Evolutionary conservation across 1,140 invertebrate genomes (phyloP).

Genomic region (Hormaphis cornu): DNA sequence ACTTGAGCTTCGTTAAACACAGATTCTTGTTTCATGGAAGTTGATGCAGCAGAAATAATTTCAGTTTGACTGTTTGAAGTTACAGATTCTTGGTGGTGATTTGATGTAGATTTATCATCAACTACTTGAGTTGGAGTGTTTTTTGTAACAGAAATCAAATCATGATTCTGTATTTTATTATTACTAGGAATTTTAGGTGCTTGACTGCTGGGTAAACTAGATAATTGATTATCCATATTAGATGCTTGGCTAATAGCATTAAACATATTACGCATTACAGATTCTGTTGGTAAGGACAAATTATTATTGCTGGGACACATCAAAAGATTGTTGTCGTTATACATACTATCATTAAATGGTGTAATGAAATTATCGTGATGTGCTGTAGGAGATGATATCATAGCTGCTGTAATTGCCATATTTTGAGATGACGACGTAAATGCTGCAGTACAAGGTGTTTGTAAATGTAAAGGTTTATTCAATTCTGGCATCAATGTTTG

Average conservation of each 20-base stretch:
- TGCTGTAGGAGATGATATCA: conserved; percentile 50
- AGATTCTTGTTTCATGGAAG: conserved; percentile 27
- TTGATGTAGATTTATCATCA: conserved; percentile 13
- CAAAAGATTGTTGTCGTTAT: conserved; percentile 17
- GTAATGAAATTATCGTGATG: conserved; percentile 34
- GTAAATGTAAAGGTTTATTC: conserved; percentile 40
- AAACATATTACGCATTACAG: conserved; percentile 5
- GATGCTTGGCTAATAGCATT: conserved; percentile 21
- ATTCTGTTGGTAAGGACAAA: background rate
- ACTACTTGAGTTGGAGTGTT: background rate
- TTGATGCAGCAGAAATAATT: conserved; percentile 11
- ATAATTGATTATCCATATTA: conserved; percentile 1
- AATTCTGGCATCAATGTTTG: conserved; percentile 41
- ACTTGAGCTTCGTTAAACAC: background rate
- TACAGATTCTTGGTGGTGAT: conserved; percentile 19
- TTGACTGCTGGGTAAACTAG: conserved; percentile 2
- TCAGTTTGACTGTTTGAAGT: conserved; percentile 33
- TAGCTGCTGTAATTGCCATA: conserved; percentile 63
- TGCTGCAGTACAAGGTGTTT: conserved; percentile 56
- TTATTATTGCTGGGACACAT: background rate
- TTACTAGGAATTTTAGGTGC: background rate
- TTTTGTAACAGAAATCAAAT: background rate
- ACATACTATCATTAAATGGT: conserved; percentile 16
- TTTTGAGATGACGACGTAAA: conserved; percentile 69
- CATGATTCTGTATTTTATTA: background rate